These are phyloP conservation scores for Forbesichthys papilliferus DNA, from an alignment of 2,113 vertebrate genomes.

Conservation along the genomic window DNA sequence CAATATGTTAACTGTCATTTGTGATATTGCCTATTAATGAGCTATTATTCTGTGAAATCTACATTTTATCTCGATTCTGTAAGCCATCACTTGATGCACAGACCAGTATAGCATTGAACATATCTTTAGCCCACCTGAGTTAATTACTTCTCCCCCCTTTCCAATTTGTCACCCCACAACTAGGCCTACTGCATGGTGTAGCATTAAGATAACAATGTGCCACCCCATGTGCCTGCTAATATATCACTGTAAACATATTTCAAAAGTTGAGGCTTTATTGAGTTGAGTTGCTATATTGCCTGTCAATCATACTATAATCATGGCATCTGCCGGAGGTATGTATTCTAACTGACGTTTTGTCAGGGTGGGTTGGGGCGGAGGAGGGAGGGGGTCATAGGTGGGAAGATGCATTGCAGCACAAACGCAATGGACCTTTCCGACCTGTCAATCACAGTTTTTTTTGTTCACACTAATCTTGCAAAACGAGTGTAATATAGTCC, in stretches of 20 bases:
- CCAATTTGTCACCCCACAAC: slow-evolving; percentile 29
- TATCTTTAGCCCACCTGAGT: slow-evolving; percentile 58
- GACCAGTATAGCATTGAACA: slow-evolving; percentile 54
- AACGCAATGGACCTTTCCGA: too few species aligned
- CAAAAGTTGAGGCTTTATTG: neutral
- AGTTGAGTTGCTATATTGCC: neutral
- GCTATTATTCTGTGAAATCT: slow-evolving; percentile 64
- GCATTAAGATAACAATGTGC: slow-evolving; percentile 31
- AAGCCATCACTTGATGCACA: slow-evolving; percentile 41
- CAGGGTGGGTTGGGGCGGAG: too few species aligned
- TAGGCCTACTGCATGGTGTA: neutral
- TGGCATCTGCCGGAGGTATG: too few species aligned
- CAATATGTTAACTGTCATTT: slow-evolving; percentile 60
- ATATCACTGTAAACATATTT: neutral
- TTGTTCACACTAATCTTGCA: too few species aligned
- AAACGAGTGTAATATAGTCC: too few species aligned
- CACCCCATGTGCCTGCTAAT: slow-evolving; percentile 17
- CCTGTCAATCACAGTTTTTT: too few species aligned
- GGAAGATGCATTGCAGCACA: too few species aligned
- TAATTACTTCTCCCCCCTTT: slow-evolving; percentile 56
- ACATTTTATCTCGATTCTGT: slow-evolving; percentile 41
- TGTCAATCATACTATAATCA: neutral
- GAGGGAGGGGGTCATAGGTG: too few species aligned
- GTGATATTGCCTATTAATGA: slow-evolving; percentile 55
- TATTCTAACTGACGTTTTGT: too few species aligned